phyloP scores from a whole-genome alignment of 2,888 invertebrate genomes.

The Tipula helvola region DNA sequence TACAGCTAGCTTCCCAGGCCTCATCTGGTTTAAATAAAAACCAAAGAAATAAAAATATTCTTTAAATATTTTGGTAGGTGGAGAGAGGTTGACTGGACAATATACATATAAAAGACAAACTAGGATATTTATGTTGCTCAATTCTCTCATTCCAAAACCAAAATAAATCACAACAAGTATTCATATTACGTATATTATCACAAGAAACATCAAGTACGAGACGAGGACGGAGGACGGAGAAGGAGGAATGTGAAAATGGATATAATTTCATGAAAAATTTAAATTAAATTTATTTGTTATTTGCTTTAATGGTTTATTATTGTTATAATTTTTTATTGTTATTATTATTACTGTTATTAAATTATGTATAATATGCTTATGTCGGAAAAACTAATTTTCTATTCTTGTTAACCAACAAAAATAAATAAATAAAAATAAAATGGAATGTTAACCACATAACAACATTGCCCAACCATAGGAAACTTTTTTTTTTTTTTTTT shows the following conservation, averaged over 20 bases:
- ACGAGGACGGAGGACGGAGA: neutral
- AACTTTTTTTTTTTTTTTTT: neutral
- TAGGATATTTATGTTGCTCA: neutral
- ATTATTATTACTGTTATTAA: neutral
- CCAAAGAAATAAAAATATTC: neutral
- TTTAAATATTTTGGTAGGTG: neutral
- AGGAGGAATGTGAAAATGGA: neutral
- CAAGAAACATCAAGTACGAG: neutral
- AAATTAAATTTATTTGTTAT: neutral
- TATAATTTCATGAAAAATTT: neutral
- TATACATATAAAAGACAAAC: neutral
- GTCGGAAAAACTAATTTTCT: neutral
- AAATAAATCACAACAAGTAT: neutral
- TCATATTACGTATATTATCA: neutral
- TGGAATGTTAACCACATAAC: neutral
- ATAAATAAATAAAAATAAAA: neutral
- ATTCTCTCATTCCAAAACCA: neutral
- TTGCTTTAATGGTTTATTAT: conserved; percentile 4
- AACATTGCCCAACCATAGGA: neutral
- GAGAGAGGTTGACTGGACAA: neutral
- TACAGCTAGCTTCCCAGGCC: neutral
- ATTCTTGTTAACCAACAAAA: neutral
- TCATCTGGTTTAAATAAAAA: neutral
- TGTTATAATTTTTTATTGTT: neutral
- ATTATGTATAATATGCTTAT: neutral